Base-by-base conservation (phyloP, 2,888 invertebrate species). In the Drosophila glabriapex region DNA sequence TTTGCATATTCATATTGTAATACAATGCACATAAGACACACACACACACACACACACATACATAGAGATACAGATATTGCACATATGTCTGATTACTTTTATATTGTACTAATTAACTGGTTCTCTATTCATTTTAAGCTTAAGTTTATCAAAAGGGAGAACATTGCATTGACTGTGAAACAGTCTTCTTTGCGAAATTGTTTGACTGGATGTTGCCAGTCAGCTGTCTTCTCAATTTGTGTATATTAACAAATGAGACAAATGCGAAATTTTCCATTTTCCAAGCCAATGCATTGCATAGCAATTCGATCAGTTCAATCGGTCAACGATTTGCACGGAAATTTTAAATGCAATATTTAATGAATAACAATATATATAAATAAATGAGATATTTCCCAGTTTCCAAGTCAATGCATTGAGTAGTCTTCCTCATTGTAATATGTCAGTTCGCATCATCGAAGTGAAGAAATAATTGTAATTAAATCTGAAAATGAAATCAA, bases 1-100 rank as follows among this genome's bases (percentile, higher is more conserved):
- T 85, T 89, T 85, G 86, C 89, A 83, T 83, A 83, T 80, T 89
- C 89, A 85, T 82, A 88, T 63, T 63, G 73, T 46, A 28, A 39
- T 37, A 55, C 55, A 52, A 60, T 25, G 28, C 63, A 55, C 46
- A 46, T 43, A 33, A 19, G 14, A 22, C 7, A 22, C 33, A 9
- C 53, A 46, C 41, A 31, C 10, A 14, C n/a, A 41, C 16, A 50
- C 41, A 58, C 37, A 37, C 52, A 49, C 12, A 46, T 10, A 55
- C 29, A 58, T 19, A 25, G 29, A 39, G 6, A 50, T 16, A 50
- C 7, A 55, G n/a, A 22, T 25, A 41, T 29, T 28, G 16, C 49
- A 28, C 22, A 46, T 25, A 25, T 25, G 46, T 3, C 46, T 25
- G 25, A 25, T 46, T 46, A 46, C 46, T 16, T 25, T 16, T 16